phyloP scores from a whole-genome alignment of 2,888 invertebrate genomes.

The Eupithecia abbreviata region DNA sequence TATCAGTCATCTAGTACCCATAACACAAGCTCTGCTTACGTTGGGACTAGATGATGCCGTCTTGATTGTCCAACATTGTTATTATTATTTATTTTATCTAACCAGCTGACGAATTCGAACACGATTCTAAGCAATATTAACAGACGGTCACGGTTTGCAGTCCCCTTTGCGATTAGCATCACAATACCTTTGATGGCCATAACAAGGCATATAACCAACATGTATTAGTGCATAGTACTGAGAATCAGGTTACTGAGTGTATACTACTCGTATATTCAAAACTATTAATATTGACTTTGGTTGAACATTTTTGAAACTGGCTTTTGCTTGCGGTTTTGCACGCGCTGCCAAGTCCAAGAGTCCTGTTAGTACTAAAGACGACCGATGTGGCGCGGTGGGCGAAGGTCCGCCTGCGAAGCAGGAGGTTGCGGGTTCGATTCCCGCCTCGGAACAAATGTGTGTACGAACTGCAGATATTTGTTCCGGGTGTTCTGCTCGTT shows the following conservation, averaged over 20 bases:
- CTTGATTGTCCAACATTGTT: background rate
- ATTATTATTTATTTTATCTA: background rate
- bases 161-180: background rate
- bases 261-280: background rate
- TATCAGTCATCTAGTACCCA: too few relatives aligned
- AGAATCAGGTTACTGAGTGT: conserved; percentile 3
- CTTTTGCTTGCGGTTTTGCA: background rate
- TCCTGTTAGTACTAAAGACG: too few relatives aligned
- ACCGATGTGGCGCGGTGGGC: too few relatives aligned
- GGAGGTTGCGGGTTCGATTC: too few relatives aligned
- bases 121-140: background rate
- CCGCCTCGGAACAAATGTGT: too few relatives aligned
- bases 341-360: background rate
- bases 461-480: too few relatives aligned
- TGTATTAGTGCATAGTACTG: background rate
- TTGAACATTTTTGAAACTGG: background rate
- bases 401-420: too few relatives aligned
- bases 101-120: background rate
- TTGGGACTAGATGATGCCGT: background rate
- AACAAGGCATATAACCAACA: background rate
- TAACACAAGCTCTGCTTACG: too few relatives aligned
- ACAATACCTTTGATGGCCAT: conserved; percentile 1
- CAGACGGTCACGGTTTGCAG: background rate
- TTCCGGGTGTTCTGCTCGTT: too few relatives aligned
- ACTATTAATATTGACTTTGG: background rate